A percentile compares a stretch with the other conserved stretches of the same genome.
Conservation (phyloP, 2,113 vertebrate genomes). For the Phylloscopus whistleri region DNA sequence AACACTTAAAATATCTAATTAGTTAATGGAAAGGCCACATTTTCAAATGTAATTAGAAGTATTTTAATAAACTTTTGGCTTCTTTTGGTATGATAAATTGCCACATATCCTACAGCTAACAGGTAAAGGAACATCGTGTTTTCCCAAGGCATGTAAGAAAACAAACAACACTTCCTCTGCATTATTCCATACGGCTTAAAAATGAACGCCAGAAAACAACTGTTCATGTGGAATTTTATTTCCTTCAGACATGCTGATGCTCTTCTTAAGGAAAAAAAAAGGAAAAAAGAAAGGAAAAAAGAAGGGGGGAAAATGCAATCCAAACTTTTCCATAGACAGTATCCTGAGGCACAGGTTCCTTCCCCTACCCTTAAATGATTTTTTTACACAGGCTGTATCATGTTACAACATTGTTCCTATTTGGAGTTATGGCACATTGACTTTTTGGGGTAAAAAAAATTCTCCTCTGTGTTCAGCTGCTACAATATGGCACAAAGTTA, state of each 20-base stretch:
- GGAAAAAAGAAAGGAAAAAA: not conserved
- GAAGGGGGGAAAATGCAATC: fast-evolving
- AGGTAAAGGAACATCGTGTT: not conserved
- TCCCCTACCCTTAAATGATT: not conserved
- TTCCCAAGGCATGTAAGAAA: not conserved
- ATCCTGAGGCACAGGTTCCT: conserved; percentile 11
- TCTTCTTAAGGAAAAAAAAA: not conserved
- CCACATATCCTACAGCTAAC: not conserved
- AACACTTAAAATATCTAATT: not conserved
- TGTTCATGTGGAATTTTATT: not conserved
- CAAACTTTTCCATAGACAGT: not conserved
- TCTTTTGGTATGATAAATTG: not conserved
- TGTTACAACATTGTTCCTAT: not conserved
- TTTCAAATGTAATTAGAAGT: not conserved
- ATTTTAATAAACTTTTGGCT: not conserved
- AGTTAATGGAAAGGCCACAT: conserved; percentile 30
- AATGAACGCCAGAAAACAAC: not conserved
- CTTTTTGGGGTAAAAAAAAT: not conserved
- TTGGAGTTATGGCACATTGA: not conserved
- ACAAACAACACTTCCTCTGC: not conserved
- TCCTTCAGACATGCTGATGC: not conserved
- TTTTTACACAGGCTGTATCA: not conserved
- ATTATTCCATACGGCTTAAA: not conserved
- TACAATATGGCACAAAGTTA: conserved; percentile 25
- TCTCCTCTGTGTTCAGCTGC: not conserved